Evolutionary conservation across 2,888 invertebrate genomes (phyloP), one percentile per base, ranked within the genome.

Genomic region (Pinctada fucata): DNA sequence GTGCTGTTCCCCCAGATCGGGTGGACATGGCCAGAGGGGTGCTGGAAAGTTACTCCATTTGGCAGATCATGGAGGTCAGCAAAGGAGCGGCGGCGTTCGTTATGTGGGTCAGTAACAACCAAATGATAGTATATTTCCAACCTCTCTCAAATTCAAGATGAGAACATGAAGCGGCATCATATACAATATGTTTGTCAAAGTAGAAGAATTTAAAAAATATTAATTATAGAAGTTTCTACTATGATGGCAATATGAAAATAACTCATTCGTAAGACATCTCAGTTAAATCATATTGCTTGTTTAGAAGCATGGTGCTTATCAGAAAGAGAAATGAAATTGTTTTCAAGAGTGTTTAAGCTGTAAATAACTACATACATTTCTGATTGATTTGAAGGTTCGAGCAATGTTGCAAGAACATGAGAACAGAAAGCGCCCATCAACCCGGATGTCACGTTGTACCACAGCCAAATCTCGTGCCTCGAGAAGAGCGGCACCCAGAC

Each of bases 31-130:
- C 68, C 31, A 72, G 48, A 50, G 72, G 51, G 47, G 69, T 79
- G 48, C 52, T 79, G 16, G 69, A 76, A 31, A 71, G 68, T 2
- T 76, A 73, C 70, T 72, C 58, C 31, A 64, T 71, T 16, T 76
- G 76, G 70, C 72, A 79, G 49, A 76, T 79, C 8, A 6, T 75
- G 5, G 79, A 79, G 13, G 79, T 76, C 10, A 79, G 79, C n/a
- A 79, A 65, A 50, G 79, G 76, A 8, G 79, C 79, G 5, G 76
- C 79, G 6, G 71, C 72, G 5, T 73, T 79, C 48, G 73, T 63
- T 49, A 64, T 73, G 49, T 79, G 79, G 79, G 79, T 79, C 58
- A 49, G 72, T 71, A 71, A 50, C 31, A 31, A 31, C 31, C 31
- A 31, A 31, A 31, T 31, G 31, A 31, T 31, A 31, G 31, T 31